Evolutionary conservation across 2,797 vertebrate species (phyloP), one percentile per base, ranked within the genome.

Genomic region (Lepus townsendii): DNA sequence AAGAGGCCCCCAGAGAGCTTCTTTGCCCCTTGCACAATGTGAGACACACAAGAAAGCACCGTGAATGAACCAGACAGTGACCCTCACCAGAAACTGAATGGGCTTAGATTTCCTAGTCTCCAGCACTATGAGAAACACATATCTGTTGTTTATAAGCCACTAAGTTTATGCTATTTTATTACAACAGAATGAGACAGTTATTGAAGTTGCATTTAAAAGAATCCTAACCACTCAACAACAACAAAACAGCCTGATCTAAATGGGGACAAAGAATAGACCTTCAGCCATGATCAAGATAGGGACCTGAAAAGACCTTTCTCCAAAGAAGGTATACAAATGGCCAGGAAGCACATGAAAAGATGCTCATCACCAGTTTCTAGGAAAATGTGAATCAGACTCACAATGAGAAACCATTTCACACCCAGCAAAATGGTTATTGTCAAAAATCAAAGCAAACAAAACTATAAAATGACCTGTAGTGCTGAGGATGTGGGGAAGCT

Each of bases 301-400:
- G 66, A 30, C 50, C 24, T 38, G 52, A 77, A 77, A 10, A 62
- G 35, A 19, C 35, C 27, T 27, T 50, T 24, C 54, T 79, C 24
- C n/a, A 89, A 85, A 71, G 72, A 78, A 83, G 65, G 57, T 32
- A 57, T 32, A 63, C 12, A 83, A 83, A 47, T 35, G 52, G 10
- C 72, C 72, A 52, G n/a, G 16, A 52, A 52, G 12, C n/a, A 32
- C 68, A 52, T 17, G 65, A 78, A 54, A 83, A 65, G 42, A 57
- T 54, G 8, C 17, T 35, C 54, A 30, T 24, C 78, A 30, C 47
- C 26, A 38, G 35, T 77, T 9, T 35, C 60, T 62, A 66, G 65
- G 65, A 66, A 94, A 86, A 90, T n/a, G n/a, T 24, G 87, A 68
- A 71, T 62, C 73, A 71, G 38, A 73, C 60, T 27, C 52, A 47